These are phyloP conservation scores for Balaeniceps rex DNA, from an alignment of 2,113 vertebrate species.

Conservation along the genomic window DNA sequence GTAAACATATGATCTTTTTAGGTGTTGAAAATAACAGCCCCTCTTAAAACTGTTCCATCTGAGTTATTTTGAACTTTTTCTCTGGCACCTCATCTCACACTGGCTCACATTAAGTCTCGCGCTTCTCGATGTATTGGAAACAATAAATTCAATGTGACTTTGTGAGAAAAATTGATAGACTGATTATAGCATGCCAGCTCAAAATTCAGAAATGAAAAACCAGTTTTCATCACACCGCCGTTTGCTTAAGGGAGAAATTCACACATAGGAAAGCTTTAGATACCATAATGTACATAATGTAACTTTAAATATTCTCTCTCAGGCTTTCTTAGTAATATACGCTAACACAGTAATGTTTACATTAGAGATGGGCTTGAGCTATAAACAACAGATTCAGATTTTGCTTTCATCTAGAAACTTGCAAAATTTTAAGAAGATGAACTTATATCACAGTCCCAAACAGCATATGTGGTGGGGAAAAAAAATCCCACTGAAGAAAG, in stretches of 20 bases:
- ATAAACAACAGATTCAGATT: background rate
- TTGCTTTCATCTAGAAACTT: background rate
- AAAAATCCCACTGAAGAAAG: background rate
- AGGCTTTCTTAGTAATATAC: background rate
- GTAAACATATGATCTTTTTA: background rate
- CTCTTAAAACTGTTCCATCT: background rate
- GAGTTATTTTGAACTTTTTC: background rate
- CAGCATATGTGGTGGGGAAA: background rate
- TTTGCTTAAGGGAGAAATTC: slow-evolving; percentile 1
- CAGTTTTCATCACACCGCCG: background rate
- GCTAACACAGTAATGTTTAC: background rate
- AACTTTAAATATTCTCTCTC: background rate
- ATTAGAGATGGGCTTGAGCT: background rate
- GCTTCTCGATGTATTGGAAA: background rate
- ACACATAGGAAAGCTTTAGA: background rate
- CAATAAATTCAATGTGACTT: slow-evolving; percentile 14
- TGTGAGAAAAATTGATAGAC: background rate
- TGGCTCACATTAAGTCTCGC: background rate
- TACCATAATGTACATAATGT: background rate
- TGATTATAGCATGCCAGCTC: background rate
- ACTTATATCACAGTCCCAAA: background rate
- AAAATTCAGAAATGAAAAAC: background rate
- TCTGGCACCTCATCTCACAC: background rate
- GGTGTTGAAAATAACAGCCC: background rate
- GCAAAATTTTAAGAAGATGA: background rate